phyloP scores from a whole-genome alignment of 2,113 vertebrate genomes.

The Petrocephalus zakoni region DNA sequence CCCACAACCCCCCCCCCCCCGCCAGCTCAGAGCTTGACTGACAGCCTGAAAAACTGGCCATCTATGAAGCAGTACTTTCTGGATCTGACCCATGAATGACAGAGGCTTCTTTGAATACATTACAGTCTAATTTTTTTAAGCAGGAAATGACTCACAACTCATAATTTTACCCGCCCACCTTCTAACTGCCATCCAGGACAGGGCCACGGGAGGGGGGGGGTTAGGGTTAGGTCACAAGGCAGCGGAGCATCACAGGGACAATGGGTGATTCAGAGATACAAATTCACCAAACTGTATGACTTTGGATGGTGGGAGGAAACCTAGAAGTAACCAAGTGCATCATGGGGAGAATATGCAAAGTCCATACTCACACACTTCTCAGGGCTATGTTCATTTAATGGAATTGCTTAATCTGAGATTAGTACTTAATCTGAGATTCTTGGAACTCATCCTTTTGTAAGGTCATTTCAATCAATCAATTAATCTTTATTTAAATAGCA shows the following conservation, averaged over 20 bases:
- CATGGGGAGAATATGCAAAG: not conserved
- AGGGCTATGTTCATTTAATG: conserved; percentile 9
- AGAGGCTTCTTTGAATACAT: not conserved
- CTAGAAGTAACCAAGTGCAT: not conserved
- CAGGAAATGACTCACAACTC: not conserved
- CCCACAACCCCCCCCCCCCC: not conserved
- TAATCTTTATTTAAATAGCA: not conserved
- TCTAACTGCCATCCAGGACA: not conserved
- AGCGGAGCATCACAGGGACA: not conserved
- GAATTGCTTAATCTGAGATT: conserved; percentile 28
- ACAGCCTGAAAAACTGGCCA: not conserved
- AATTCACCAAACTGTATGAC: not conserved
- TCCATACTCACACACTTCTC: not conserved
- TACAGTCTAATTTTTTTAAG: not conserved
- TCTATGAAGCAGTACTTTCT: not conserved
- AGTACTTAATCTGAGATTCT: too few species aligned
- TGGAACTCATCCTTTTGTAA: conserved; percentile 24
- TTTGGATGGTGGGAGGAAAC: not conserved
- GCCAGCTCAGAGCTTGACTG: not conserved
- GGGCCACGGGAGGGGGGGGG: not conserved
- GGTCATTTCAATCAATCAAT: not conserved
- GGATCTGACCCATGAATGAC: not conserved
- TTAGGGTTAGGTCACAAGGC: not conserved
- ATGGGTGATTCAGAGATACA: conserved; percentile 8
- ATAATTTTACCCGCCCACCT: not conserved